Base-by-base conservation (phyloP, 2,888 invertebrate species). In the Tiliacea citrago region DNA sequence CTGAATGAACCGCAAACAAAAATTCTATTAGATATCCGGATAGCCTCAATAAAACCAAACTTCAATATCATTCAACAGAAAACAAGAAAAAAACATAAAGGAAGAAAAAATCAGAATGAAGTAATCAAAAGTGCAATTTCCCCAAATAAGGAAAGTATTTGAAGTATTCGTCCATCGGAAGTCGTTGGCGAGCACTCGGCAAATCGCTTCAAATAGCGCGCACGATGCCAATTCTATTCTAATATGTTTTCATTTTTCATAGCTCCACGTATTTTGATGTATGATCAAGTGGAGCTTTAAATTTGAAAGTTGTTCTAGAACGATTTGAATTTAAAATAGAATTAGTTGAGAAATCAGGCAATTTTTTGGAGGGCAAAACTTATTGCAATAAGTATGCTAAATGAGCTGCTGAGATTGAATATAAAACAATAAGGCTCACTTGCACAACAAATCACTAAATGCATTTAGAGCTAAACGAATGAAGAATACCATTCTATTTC, bases 151-250 rank as follows among this genome's bases (percentile, higher is more conserved):
- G 90, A 88, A 91, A 92, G 89, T 91, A 92, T 92, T 91, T 89
- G 88, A 90, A 89, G 90, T 89, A 91, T 89, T 91, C 90, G 89
- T 88, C 90, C 90, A 92, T 92, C 93, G 93, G 93, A 93, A 93
- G 93, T 91, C 87, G 89, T 93, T 91, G 87, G 88, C 90, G 88
- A 91, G 90, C 89, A 88, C 89, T 91, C 89, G 89, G 89, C 89
- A 91, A 93, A 93, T 93, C 90, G 92, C 88, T 89, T 85, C 90
- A 87, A 93, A 91, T 91, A 86, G 89, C 87, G 87, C 88, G 79
- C 87, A 87, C 91, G 86, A 87, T 91, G 91, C 91, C 92, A 91
- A 91, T 92, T 91, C 90, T 89, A 89, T 89, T 88, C 84, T 86
- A 87, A 89, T 89, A 87, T 84, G 88, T 85, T 88, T 88, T 84